Evolutionary conservation across 2,888 invertebrate genomes (phyloP).

Genomic region (Nephrotoma flavescens): DNA sequence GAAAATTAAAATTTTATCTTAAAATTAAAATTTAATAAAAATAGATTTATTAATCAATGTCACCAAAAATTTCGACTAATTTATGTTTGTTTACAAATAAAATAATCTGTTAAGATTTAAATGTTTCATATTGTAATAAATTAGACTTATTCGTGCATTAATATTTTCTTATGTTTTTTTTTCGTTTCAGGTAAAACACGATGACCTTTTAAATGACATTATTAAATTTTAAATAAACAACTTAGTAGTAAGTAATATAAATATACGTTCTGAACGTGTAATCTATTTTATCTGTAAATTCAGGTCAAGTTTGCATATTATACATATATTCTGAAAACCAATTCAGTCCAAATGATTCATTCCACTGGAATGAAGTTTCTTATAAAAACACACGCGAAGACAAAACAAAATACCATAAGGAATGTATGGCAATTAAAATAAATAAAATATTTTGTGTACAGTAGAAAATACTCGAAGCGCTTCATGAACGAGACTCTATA

Average conservation of each 20-base stretch:
- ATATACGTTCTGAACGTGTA: neutral
- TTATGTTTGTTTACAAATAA: no score
- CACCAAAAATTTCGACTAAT: no score
- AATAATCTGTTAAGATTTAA: no score
- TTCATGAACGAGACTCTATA: neutral
- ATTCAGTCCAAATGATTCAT: neutral
- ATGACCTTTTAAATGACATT: neutral
- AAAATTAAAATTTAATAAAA: no score
- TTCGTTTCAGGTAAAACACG: neutral
- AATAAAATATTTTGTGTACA: neutral
- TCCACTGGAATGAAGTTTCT: neutral
- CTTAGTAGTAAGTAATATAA: neutral
- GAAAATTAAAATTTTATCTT: no score
- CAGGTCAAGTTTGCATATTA: neutral
- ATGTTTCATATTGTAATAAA: neutral
- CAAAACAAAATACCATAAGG: neutral
- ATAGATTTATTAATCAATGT: no score
- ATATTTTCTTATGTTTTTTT: neutral
- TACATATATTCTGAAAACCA: neutral
- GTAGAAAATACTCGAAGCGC: no score
- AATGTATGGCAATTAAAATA: neutral
- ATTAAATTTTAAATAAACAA: neutral
- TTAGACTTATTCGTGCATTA: neutral
- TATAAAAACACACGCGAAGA: neutral
- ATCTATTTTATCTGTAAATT: neutral